Evolutionary conservation across 64 coral and sea anemone species (phyloP), one percentile per base, ranked within the genome.

Genomic region (Astreopora myriophthalma): DNA sequence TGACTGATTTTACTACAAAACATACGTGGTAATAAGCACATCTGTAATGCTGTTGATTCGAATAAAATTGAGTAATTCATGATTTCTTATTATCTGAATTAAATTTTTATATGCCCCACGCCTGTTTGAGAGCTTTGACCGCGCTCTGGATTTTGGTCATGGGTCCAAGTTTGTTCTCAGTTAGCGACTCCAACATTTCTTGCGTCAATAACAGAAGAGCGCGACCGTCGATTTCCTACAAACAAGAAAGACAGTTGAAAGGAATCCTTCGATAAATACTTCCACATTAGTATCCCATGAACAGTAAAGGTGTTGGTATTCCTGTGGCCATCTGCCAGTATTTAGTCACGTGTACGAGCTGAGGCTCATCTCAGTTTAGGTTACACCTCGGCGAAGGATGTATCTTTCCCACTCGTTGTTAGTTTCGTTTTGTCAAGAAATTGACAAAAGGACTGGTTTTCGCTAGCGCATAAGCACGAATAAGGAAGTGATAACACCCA

Each of bases 131-230:
- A 16, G 95, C 95, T 36, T 88, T 82, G 26, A 96, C 87, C 16
- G 95, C 95, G 58, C 93, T 96, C 85, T 96, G 95, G 61, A 96
- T 96, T 74, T 96, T 96, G 17, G 95, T 96, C 95, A 96, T 96
- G 16, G 95, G 95, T 48, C 95, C 95, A 10, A 96, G 87, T 69
- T 96, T 96, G 72, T 96, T 96, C 35, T 96, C 95, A 26, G 95
- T 96, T 6, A 96, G 73, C 29, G 91, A 94, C 80, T 96, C 95
- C 72, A 96, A 33, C 91, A 94, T 93, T 89, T 96, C 95, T 91
- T 96, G 95, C 29, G 95, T 96, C 74, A 96, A 72, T 27, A 96
- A 39, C 44, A 96, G 46, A 27, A 96, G 81, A 3, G 95, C 95
- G 85, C 93, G 93, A 13, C 95, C 95, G 37, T 97, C 95, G 65